A percentile compares a stretch with the other conserved stretches of the same genome.
These are phyloP conservation scores for Hozukius guyotensis DNA, from an alignment of 2,797 vertebrate species.

Conservation along the genomic window DNA sequence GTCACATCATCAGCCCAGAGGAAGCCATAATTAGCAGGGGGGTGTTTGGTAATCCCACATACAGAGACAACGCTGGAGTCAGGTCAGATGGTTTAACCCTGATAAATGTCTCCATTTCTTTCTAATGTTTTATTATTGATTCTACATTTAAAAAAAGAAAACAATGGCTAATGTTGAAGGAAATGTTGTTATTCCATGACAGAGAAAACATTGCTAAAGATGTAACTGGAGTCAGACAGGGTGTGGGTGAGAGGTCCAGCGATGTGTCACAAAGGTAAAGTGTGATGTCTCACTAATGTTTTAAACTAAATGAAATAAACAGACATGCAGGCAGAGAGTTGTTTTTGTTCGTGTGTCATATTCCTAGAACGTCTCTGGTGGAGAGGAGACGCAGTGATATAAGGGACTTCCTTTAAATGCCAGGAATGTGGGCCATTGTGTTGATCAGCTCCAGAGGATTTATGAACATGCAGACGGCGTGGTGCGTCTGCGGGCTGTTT, in stretches of 20 bases:
- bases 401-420: slow-evolving; percentile 74
- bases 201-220: slow-evolving; percentile 25
- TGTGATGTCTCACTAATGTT: slow-evolving; percentile 33
- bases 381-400: slow-evolving; percentile 74
- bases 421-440: slow-evolving; percentile 86
- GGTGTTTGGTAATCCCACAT: slow-evolving; percentile 47
- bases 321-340: slow-evolving; percentile 34
- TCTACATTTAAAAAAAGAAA: slow-evolving; percentile 40
- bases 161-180: slow-evolving; percentile 12
- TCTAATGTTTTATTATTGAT: slow-evolving; percentile 23
- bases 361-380: slow-evolving; percentile 72
- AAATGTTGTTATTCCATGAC: slow-evolving; percentile 41
- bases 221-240: slow-evolving; percentile 34
- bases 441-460: slow-evolving; percentile 85
- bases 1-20: slow-evolving; percentile 27
- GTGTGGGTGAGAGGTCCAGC: slow-evolving; percentile 27
- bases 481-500: slow-evolving; percentile 85
- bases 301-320: slow-evolving; percentile 61
- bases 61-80: slow-evolving; percentile 24
- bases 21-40: slow-evolving; percentile 18
- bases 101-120: slow-evolving; percentile 31
- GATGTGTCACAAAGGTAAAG: slow-evolving; percentile 47
- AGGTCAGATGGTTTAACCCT: slow-evolving; percentile 36
- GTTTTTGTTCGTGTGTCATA: slow-evolving; percentile 66
- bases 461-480: slow-evolving; percentile 78